A percentile compares a stretch with the other conserved stretches of the same genome.
Evolutionary conservation across 2,888 invertebrate species (phyloP).

Genomic region (Bhutanitis thaidina): DNA sequence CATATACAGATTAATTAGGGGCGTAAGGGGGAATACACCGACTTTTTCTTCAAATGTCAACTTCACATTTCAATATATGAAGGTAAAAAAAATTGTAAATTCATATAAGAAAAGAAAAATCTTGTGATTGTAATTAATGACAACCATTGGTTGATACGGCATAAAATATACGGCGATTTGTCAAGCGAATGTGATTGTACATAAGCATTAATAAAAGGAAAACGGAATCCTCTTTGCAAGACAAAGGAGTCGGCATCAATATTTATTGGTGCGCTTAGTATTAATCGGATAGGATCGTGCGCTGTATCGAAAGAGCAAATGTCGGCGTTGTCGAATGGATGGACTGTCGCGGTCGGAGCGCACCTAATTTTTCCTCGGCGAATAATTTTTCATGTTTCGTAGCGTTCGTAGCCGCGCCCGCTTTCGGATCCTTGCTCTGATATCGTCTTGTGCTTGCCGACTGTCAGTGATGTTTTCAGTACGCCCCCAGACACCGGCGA

Average conservation of each 20-base stretch:
- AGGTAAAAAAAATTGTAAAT: too few relatives aligned
- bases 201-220: constrained; percentile 66
- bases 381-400: constrained; percentile 50
- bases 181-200: constrained; percentile 64
- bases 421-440: constrained; percentile 30
- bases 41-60: too few relatives aligned
- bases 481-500: constrained; percentile 52
- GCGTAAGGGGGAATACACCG: too few relatives aligned
- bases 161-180: constrained; percentile 48
- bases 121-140: constrained; percentile 11
- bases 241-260: constrained; percentile 75
- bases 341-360: constrained; percentile 64
- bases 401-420: constrained; percentile 43
- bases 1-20: too few relatives aligned
- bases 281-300: constrained; percentile 72
- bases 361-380: constrained; percentile 62
- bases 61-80: too few relatives aligned
- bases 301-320: constrained; percentile 56
- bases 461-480: constrained; percentile 42
- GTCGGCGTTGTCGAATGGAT: constrained; percentile 55
- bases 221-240: constrained; percentile 68
- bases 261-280: constrained; percentile 78
- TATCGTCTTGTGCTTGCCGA: constrained; percentile 29
- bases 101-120: constrained; percentile 12
- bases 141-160: constrained; percentile 25